Evolutionary conservation across 1,140 invertebrate genomes (phyloP), one percentile per base, ranked within the genome.

Genomic region (Trichonephila clavata): DNA sequence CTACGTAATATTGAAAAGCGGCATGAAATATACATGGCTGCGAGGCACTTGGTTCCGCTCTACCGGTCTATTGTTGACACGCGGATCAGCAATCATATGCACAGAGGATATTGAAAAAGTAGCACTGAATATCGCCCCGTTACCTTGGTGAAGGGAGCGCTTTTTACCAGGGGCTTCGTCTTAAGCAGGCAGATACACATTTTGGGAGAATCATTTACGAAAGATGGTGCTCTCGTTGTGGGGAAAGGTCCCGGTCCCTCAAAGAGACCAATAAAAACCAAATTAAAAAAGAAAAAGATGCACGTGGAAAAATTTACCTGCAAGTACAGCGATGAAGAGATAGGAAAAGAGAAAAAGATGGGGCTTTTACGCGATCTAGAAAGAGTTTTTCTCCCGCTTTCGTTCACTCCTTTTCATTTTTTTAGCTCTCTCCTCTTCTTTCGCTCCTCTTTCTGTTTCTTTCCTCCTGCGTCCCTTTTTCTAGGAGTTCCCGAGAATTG

Each of bases 51-150:
- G 57, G 63, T 65, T 87, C 50, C 65, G 65, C 92, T 93, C 92
- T 90, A 50, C 60, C 50, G 39, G 63, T 57, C 92, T 39, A 93
- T 81, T 93, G 92, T 93, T 93, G 92, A 93, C 92, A 93, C 92
- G 43, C 57, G 92, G 83, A 87, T 93, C 92, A 88, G 71, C 92
- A 93, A 93, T 93, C 92, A 93, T 93, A 93, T 93, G 92, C 92
- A 93, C 63, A n/a, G 86, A 77, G 92, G 92, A 93, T 93, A 93
- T 93, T 93, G 92, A 93, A 93, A 93, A 93, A 93, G 92, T 93
- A 81, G 84, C 92, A 93, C 92, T 88, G 92, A 90, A 90, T 90
- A 90, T 90, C 24, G 61, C 88, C n/a, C 21, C 84, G 90, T 92
- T 86, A 86, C 92, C 90, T 92, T 86, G 81, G 90, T 32, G 68